phyloP scores from a whole-genome alignment of 2,113 vertebrate genomes.

The Labeo rohita region DNA sequence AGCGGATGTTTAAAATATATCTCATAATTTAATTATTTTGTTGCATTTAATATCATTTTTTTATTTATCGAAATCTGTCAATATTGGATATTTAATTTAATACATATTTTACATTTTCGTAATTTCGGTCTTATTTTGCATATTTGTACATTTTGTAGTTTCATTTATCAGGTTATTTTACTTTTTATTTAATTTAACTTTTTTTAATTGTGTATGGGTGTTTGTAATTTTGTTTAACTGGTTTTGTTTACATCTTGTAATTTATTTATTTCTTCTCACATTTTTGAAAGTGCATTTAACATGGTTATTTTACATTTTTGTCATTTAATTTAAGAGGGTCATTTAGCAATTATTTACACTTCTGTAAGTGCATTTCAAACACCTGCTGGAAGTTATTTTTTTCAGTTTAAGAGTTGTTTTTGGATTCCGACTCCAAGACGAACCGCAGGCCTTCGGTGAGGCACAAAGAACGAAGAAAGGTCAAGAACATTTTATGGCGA shows the following conservation, averaged over 20 bases:
- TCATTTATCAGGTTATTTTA: not conserved
- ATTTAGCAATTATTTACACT: not conserved
- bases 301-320: not conserved
- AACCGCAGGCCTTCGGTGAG: slow-evolving; percentile 40
- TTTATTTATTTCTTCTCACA: not conserved
- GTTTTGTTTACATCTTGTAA: not conserved
- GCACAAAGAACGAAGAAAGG: slow-evolving; percentile 53
- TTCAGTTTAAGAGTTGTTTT: slow-evolving; percentile 36
- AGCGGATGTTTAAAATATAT: too few species aligned
- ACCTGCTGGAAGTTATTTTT: slow-evolving; percentile 42
- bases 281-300: not conserved
- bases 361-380: not conserved
- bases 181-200: not conserved
- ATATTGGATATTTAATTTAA: too few species aligned
- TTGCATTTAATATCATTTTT: too few species aligned
- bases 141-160: not conserved
- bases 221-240: not conserved
- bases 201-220: not conserved
- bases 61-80: too few species aligned
- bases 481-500: slow-evolving; percentile 50
- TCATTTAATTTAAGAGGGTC: not conserved
- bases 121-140: too few species aligned
- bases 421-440: slow-evolving; percentile 22
- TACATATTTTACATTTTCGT: not conserved
- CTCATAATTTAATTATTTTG: too few species aligned